These are phyloP conservation scores for Drosophila vallismaia DNA, from an alignment of 2,888 invertebrate genomes.

Conservation along the genomic window DNA sequence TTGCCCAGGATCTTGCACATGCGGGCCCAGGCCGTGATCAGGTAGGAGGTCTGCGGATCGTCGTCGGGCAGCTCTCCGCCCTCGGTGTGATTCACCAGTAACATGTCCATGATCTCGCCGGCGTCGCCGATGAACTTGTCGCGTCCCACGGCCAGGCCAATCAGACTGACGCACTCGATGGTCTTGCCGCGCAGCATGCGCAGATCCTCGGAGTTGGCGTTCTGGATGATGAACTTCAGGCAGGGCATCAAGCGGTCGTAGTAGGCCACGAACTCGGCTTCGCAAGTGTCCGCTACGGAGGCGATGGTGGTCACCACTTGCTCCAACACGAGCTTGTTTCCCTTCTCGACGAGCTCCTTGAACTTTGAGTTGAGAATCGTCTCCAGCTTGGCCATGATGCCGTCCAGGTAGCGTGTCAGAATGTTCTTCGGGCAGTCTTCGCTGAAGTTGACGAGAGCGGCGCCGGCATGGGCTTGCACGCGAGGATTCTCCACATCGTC, in stretches of 20 bases:
- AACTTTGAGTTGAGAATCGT: constrained; percentile 95
- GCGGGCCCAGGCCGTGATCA: constrained; percentile 99
- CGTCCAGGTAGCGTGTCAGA: constrained; percentile 94
- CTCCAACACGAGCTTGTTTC: constrained; percentile 97
- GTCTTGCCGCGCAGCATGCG: constrained; percentile 98
- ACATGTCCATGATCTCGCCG: constrained; percentile 97
- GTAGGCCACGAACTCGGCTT: constrained; percentile 96
- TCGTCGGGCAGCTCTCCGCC: constrained; percentile 92
- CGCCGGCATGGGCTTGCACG: constrained; percentile 93
- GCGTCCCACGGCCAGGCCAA: constrained; percentile 93
- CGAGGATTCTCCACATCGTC: constrained; percentile 96
- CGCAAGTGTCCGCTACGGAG: constrained; percentile 98
- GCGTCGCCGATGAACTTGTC: constrained; percentile 96
- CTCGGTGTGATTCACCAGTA: constrained; percentile 95
- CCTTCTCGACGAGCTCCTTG: constrained; percentile 96
- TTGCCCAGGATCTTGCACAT: constrained; percentile 97
- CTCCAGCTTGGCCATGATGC: constrained; percentile 95
- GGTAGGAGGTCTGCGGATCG: constrained; percentile 98
- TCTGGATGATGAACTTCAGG: constrained; percentile 97
- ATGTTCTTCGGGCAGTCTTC: constrained; percentile 99
- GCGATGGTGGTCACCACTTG: constrained; percentile 99
- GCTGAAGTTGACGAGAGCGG: constrained; percentile 99
- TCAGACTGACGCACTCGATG: constrained; percentile 99
- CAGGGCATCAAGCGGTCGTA: constrained; percentile 97
- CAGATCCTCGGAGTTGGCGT: constrained; percentile 94